phyloP scores from a whole-genome alignment of 2,888 invertebrate species.

The Polydrusus cervinus region DNA sequence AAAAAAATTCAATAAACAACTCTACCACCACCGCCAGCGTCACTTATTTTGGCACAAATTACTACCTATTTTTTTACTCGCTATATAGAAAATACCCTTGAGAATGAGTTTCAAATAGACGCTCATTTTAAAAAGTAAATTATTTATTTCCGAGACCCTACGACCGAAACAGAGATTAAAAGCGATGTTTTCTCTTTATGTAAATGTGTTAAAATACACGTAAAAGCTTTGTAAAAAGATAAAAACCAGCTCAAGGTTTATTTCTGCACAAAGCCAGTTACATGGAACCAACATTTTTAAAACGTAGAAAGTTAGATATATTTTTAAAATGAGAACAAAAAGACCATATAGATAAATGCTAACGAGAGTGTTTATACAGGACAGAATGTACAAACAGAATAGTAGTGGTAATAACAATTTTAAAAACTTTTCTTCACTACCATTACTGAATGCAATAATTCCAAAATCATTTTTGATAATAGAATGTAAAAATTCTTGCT shows the following conservation, averaged over 20 bases:
- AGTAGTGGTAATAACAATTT: too few species aligned
- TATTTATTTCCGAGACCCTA: neutral
- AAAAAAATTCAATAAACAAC: too few species aligned
- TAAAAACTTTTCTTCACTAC: too few species aligned
- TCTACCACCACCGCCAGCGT: too few species aligned
- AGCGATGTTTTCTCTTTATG: neutral
- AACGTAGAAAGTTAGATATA: neutral
- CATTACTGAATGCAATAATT: too few species aligned
- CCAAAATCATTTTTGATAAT: too few species aligned
- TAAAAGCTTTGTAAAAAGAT: neutral
- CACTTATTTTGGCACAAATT: too few species aligned
- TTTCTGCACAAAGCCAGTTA: neutral
- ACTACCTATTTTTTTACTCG: too few species aligned
- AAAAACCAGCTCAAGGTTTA: neutral
- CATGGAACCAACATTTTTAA: neutral
- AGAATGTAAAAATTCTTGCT: too few species aligned
- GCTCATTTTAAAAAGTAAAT: neutral
- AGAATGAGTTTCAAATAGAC: neutral
- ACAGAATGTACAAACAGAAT: too few species aligned
- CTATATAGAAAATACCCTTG: neutral
- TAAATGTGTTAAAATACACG: conserved; percentile 1
- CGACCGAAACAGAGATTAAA: neutral
- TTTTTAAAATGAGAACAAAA: neutral
- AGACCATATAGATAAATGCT: too few species aligned
- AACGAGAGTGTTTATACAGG: too few species aligned